A percentile compares a stretch with the other conserved stretches of the same genome.
Conservation (phyloP, 2,113 vertebrate genomes). For the Origma solitaria region DNA sequence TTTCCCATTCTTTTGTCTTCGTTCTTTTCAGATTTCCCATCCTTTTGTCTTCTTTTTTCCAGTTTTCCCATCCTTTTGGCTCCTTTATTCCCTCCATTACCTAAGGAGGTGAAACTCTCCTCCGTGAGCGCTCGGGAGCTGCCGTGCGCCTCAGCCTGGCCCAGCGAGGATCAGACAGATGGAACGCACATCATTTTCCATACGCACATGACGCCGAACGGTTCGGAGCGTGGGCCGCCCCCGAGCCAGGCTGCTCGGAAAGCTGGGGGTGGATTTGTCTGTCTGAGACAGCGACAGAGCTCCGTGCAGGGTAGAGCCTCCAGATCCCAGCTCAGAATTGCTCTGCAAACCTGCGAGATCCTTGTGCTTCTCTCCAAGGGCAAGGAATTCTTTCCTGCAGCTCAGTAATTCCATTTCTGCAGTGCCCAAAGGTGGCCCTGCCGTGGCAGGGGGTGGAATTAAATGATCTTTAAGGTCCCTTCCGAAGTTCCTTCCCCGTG, state of each 20-base stretch:
- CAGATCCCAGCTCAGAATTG: neutral
- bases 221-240: neutral
- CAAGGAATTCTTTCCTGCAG: neutral
- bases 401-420: neutral
- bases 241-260: neutral
- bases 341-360: neutral
- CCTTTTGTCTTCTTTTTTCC: neutral
- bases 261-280: slow-evolving; percentile 9
- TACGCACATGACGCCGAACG: neutral
- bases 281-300: neutral
- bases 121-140: neutral
- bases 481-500: neutral
- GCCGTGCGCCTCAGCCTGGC: neutral
- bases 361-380: neutral
- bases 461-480: neutral
- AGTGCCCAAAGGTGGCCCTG: neutral
- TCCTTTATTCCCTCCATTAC: neutral
- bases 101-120: neutral
- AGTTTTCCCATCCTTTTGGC: neutral
- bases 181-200: neutral
- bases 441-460: neutral
- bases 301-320: neutral
- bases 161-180: neutral
- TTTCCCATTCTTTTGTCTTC: neutral
- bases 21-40: neutral